Evolutionary conservation across 2,888 invertebrate species (phyloP).

Genomic region (Margaritifera margaritifera): DNA sequence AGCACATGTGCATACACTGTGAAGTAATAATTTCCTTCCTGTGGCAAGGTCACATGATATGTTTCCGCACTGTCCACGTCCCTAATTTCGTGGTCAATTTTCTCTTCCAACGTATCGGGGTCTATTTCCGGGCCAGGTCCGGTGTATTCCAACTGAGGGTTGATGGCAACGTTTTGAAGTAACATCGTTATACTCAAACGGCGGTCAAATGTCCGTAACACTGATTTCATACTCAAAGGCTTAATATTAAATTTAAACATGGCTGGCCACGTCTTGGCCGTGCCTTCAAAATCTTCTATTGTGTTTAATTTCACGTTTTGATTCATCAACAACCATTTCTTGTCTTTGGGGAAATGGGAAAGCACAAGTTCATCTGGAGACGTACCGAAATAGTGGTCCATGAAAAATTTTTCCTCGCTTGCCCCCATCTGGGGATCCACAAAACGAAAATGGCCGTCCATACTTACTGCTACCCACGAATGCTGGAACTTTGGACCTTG

Average conservation of each 20-base stretch:
- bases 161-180: conserved; percentile 57
- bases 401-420: conserved; percentile 51
- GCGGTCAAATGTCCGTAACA: conserved; percentile 58
- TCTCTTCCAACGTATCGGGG: conserved; percentile 47
- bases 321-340: conserved; percentile 57
- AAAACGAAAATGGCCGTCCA: conserved; percentile 55
- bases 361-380: conserved; percentile 57
- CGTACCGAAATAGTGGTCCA: conserved; percentile 59
- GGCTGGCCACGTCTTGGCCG: conserved; percentile 60
- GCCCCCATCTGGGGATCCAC: conserved; percentile 56
- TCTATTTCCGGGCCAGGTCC: conserved; percentile 57
- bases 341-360: conserved; percentile 60
- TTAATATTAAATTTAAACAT: conserved; percentile 64
- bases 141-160: conserved; percentile 57
- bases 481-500: conserved; percentile 46
- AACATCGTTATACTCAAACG: conserved; percentile 59
- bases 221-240: conserved; percentile 59
- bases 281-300: conserved; percentile 51
- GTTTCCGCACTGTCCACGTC: conserved; percentile 62
- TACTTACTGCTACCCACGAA: conserved; percentile 56
- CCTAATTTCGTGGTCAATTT: conserved; percentile 60
- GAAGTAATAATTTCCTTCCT: conserved; percentile 63
- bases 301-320: conserved; percentile 37
- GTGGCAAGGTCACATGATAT: conserved; percentile 58
- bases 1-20: conserved; percentile 58